These are phyloP conservation scores for Acropora yongei DNA, from an alignment of 64 coral and sea anemone species.

Conservation along the genomic window DNA sequence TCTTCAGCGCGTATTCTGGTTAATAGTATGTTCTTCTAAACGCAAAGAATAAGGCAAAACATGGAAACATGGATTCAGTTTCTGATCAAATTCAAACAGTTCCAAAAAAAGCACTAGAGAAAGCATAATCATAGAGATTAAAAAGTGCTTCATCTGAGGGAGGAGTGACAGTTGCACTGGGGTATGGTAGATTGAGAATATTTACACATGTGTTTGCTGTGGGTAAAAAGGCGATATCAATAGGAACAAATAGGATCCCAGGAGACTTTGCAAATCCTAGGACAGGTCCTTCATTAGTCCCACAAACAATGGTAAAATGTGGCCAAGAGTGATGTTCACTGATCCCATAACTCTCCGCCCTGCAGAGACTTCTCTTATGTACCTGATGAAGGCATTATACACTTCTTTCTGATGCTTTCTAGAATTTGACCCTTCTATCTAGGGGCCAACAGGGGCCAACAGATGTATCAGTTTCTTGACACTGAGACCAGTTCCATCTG, in stretches of 20 bases:
- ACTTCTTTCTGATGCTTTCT: slow-evolving; percentile 55
- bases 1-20: no score
- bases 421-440: slow-evolving; percentile 51
- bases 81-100: slow-evolving; percentile 30
- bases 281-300: slow-evolving; percentile 53
- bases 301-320: slow-evolving; percentile 70
- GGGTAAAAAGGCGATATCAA: slow-evolving; percentile 46
- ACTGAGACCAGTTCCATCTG: not conserved
- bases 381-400: slow-evolving; percentile 63
- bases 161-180: not conserved
- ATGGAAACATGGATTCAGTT: not conserved
- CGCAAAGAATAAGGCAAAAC: not conserved
- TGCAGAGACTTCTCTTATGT: slow-evolving; percentile 46
- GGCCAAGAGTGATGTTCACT: slow-evolving; percentile 57
- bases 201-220: slow-evolving; percentile 59
- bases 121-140: slow-evolving; percentile 61
- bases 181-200: slow-evolving; percentile 46
- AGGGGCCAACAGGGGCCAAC: slow-evolving; percentile 14
- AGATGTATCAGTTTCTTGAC: slow-evolving; percentile 46
- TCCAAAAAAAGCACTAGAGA: slow-evolving; percentile 63
- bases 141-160: slow-evolving; percentile 55
- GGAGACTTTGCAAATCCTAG: slow-evolving; percentile 55
- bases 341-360: slow-evolving; percentile 21
- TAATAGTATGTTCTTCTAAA: no score
- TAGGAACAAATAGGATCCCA: slow-evolving; percentile 40